Conservation (phyloP, 2,888 invertebrate genomes). For the Ormyrus rosae region DNA sequence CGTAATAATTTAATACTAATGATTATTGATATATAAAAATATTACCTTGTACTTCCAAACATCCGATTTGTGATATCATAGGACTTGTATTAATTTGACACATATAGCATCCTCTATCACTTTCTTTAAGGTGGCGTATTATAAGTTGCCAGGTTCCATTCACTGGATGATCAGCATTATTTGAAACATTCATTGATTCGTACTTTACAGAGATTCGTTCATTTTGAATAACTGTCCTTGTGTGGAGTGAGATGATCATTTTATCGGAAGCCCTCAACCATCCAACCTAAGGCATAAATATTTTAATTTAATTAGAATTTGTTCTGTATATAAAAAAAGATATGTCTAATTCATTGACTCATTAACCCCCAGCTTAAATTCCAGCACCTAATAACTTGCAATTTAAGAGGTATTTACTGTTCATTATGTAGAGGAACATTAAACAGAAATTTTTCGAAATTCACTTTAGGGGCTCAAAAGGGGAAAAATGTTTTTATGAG, state of each 20-base stretch:
- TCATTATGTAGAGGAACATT: no score
- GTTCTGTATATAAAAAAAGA: no score
- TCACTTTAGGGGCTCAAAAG: no score
- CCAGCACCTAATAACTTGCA: no score
- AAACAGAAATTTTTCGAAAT: no score
- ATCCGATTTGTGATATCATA: conserved; percentile 92
- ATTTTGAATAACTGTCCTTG: conserved; percentile 89
- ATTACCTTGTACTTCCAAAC: conserved; percentile 91
- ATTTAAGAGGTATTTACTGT: no score
- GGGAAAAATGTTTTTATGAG: no score
- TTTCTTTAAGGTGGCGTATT: conserved; percentile 87
- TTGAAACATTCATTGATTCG: conserved; percentile 78
- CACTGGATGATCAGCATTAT: conserved; percentile 85
- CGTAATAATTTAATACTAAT: not conserved
- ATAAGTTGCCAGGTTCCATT: conserved; percentile 90
- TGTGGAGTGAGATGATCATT: conserved; percentile 91
- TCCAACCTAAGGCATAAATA: conserved; percentile 81
- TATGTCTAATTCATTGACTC: no score
- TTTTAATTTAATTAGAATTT: no score
- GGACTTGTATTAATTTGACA: conserved; percentile 93
- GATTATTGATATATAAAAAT: not conserved
- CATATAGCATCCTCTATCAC: conserved; percentile 93
- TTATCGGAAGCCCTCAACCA: conserved; percentile 94
- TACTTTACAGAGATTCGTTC: conserved; percentile 88
- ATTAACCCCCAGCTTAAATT: no score